These are phyloP conservation scores for Xenopus petersii DNA, from an alignment of 2,797 vertebrate species.

Conservation along the genomic window DNA sequence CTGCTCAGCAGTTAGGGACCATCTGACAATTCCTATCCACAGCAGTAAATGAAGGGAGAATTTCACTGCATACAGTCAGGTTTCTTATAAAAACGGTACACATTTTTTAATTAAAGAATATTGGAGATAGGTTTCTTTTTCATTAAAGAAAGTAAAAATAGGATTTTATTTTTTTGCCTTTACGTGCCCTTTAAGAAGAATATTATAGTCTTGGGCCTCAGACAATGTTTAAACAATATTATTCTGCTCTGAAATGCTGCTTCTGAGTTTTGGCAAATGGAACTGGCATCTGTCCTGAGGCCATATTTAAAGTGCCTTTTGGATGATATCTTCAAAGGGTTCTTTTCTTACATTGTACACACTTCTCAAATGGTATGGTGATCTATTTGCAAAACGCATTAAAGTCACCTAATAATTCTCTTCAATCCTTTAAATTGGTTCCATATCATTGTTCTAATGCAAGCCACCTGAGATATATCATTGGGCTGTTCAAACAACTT, in stretches of 20 bases:
- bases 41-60: no score
- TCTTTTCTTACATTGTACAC: constrained; percentile 23
- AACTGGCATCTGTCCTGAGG: constrained; percentile 19
- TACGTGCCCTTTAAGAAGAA: no score
- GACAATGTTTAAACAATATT: constrained; percentile 1
- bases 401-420: constrained; percentile 36
- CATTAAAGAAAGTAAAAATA: no score
- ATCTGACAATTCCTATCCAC: no score
- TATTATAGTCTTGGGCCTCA: no score
- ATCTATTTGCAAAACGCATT: constrained; percentile 30
- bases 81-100: no score
- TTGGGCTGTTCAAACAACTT: not conserved
- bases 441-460: constrained; percentile 17
- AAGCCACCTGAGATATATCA: constrained; percentile 9
- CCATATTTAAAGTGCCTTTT: constrained; percentile 21
- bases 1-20: no score
- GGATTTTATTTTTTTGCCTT: no score
- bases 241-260: not conserved
- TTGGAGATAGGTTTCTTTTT: no score
- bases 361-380: constrained; percentile 6
- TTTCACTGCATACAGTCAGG: no score
- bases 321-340: constrained; percentile 25
- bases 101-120: no score
- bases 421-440: constrained; percentile 17
- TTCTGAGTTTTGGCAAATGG: constrained; percentile 23